Evolutionary conservation across 2,888 invertebrate species (phyloP).

Genomic region (Cheilosia urbana): DNA sequence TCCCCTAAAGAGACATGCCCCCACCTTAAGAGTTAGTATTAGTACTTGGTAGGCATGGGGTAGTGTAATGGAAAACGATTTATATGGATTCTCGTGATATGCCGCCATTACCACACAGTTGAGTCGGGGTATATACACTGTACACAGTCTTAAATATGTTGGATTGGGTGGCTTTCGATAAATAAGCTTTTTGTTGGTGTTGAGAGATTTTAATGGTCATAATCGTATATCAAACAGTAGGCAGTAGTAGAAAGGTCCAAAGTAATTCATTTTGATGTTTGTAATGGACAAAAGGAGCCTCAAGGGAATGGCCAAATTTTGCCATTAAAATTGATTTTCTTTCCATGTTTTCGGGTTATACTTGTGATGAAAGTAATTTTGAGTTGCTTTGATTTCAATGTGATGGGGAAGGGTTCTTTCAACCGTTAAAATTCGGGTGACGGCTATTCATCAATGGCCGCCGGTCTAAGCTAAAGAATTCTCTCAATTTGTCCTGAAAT

Average conservation of each 20-base stretch:
- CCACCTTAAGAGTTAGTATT: not conserved
- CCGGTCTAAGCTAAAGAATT: too few relatives aligned
- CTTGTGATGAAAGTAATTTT: not conserved
- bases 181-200: slow-evolving; percentile 43
- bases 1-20: slow-evolving; percentile 29
- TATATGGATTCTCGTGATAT: slow-evolving; percentile 60
- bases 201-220: slow-evolving; percentile 42
- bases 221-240: slow-evolving; percentile 13
- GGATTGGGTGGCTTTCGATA: slow-evolving; percentile 15
- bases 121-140: not conserved
- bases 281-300: not conserved
- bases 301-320: slow-evolving; percentile 22
- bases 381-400: not conserved
- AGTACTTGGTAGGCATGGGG: not conserved
- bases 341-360: not conserved
- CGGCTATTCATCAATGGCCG: too few relatives aligned
- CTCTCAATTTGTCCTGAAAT: too few relatives aligned
- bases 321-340: slow-evolving; percentile 58
- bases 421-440: too few relatives aligned
- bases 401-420: not conserved
- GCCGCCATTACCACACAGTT: slow-evolving; percentile 44
- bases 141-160: not conserved
- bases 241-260: slow-evolving; percentile 36
- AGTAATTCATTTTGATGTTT: slow-evolving; percentile 4
- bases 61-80: slow-evolving; percentile 37